These are phyloP conservation scores for Nemopilema nomurai DNA, from an alignment of 30 jellyfish, hydroid and myxozoan species.

Conservation along the genomic window DNA sequence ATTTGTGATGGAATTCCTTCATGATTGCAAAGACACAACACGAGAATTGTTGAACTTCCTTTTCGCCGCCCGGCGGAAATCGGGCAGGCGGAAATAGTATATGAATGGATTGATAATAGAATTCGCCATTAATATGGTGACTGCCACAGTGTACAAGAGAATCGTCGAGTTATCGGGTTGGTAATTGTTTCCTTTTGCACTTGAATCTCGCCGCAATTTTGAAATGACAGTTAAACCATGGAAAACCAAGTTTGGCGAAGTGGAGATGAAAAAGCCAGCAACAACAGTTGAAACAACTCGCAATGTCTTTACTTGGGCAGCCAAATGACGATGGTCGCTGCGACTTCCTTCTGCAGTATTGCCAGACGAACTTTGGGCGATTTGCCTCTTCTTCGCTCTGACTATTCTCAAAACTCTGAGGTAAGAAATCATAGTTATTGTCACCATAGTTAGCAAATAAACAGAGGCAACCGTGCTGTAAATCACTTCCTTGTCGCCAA, in stretches of 20 bases:
- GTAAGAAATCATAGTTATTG: background rate
- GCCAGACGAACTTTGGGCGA: too few relatives aligned
- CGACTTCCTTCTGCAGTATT: too few relatives aligned
- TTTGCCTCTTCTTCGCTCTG: constrained; percentile 8
- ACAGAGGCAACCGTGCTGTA: background rate
- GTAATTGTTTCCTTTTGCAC: background rate
- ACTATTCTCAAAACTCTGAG: background rate
- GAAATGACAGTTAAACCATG: constrained; percentile 26
- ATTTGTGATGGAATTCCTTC: too few relatives aligned
- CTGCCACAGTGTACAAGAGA: constrained; percentile 30
- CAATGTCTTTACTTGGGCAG: constrained; percentile 24
- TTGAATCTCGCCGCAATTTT: background rate
- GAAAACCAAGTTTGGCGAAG: constrained; percentile 20
- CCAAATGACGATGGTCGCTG: constrained; percentile 18
- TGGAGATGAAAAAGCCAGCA: constrained; percentile 15
- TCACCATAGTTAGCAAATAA: background rate
- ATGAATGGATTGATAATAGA: constrained; percentile 40
- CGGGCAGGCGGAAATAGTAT: constrained; percentile 39
- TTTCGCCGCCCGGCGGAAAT: constrained; percentile 32
- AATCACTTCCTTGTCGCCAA: constrained; percentile 2
- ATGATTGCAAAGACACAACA: too few relatives aligned
- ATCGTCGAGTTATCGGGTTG: background rate
- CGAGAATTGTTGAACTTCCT: too few relatives aligned
- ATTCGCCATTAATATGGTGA: constrained; percentile 46
- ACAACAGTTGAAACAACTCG: constrained; percentile 16